Evolutionary conservation across 2,888 invertebrate genomes (phyloP), one percentile per base, ranked within the genome.

Genomic region (Tanytarsus gracilentus): DNA sequence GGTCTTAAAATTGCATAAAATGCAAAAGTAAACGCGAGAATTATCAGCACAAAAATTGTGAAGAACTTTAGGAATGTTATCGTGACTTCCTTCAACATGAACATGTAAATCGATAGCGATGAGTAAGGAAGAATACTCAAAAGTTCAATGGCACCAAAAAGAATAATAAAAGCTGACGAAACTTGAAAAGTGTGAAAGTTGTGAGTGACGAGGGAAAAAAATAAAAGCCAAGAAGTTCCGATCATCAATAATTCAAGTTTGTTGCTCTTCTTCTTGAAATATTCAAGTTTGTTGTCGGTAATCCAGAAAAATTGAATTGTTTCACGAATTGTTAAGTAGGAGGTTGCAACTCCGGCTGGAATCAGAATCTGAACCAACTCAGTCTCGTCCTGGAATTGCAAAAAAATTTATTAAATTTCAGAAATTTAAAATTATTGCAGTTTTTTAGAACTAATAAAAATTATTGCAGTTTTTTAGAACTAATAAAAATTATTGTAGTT

Each of bases 251-350:
- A 36, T 29, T 56, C 56, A n/a, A 56, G 21, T 11, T 56, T 56
- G 26, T 56, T 56, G 8, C 56, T 56, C 44, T 56, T 56, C 16
- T 56, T 56, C 56, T 56, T 56, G 23, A 56, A 56, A 40, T 56
- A 56, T 44, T 56, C 56, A 11, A 56, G 6, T 18, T 56, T 56
- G 16, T 14, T 56, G 40, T 56, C 56, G 18, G 29, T 56, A 6
- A 56, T 56, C 56, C 56, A 56, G 25, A 56, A 56, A 23, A 56
- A 56, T 21, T 56, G 56, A 56, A 56, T 56, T 14, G 56, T 21
- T 44, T 56, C 56, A 1, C 56, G 56, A 26, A 56, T 39, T 27
- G 56, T 56, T 8, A 56, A 21, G 21, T 56, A 56, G 11, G 44
- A 25, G 7, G 56, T 56, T 6, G 56, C 39, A 26, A 40, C 29